These are phyloP conservation scores for Drosophila ambigua DNA, from an alignment of 1,140 invertebrate genomes.

Conservation along the genomic window DNA sequence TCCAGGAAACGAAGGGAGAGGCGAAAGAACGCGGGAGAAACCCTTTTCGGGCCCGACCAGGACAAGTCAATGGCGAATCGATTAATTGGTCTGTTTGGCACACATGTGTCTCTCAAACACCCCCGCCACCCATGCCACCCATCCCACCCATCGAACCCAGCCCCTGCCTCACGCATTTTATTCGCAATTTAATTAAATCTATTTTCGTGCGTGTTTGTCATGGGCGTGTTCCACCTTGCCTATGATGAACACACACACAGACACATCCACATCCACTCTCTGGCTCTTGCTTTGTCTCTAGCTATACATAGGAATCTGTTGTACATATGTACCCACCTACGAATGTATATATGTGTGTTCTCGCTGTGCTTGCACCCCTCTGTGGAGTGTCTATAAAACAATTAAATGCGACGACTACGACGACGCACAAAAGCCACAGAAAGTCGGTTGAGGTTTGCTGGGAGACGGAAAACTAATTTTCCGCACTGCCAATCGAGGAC, in stretches of 20 bases:
- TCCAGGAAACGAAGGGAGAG: conserved; percentile 13
- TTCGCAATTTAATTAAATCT: conserved; percentile 82
- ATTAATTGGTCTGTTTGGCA: conserved; percentile 67
- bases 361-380: conserved; percentile 13
- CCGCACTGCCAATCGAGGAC: conserved; percentile 78
- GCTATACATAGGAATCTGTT: conserved; percentile 1
- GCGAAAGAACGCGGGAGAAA: conserved; percentile 24
- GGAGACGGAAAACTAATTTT: conserved; percentile 81
- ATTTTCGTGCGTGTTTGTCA: conserved; percentile 72
- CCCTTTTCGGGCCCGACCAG: conserved; percentile 34
- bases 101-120: conserved; percentile 25
- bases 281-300: not conserved
- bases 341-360: conserved; percentile 1
- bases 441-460: conserved; percentile 63
- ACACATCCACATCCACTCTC: conserved; percentile 13
- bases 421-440: conserved; percentile 58
- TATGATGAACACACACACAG: conserved; percentile 45
- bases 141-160: not conserved
- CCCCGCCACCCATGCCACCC: not conserved
- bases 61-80: conserved; percentile 68
- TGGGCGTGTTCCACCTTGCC: conserved; percentile 69
- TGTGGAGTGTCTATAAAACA: conserved; percentile 73
- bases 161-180: conserved; percentile 58
- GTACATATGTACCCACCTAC: conserved; percentile 6
- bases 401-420: conserved; percentile 64